Percentiles rank a stretch among this genome's conserved stretches.
These are phyloP conservation scores for Drosophila sp. DNA, from an alignment of 1,140 invertebrate species.

Conservation along the genomic window DNA sequence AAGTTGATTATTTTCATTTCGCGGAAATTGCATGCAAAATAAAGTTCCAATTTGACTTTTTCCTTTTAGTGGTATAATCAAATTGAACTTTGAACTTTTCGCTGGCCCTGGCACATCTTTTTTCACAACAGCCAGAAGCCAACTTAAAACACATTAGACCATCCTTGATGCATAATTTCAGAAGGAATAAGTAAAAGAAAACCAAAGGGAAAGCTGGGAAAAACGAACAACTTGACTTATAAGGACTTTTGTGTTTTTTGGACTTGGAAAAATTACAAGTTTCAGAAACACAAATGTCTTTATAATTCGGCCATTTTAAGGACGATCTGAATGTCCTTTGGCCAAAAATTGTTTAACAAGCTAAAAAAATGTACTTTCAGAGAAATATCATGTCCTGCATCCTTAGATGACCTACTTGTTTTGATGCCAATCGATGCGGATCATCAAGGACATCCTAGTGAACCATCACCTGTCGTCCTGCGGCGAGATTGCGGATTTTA, in stretches of 20 bases:
- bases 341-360: too few species aligned
- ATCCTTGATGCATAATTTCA: not conserved
- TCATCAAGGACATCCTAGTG: too few species aligned
- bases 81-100: not conserved
- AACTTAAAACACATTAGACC: conserved; percentile 54
- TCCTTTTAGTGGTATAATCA: not conserved
- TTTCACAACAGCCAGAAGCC: conserved; percentile 31
- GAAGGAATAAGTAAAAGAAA: not conserved
- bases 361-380: too few species aligned
- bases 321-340: too few species aligned
- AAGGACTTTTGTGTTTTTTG: conserved; percentile 9
- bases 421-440: too few species aligned
- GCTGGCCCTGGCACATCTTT: not conserved
- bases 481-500: too few species aligned
- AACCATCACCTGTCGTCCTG: too few species aligned
- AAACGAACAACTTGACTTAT: conserved; percentile 33
- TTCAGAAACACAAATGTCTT: too few species aligned
- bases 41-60: conserved; percentile 1
- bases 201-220: not conserved
- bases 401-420: too few species aligned
- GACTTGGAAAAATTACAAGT: too few species aligned
- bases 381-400: too few species aligned
- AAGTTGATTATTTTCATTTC: conserved; percentile 12
- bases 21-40: conserved; percentile 12
- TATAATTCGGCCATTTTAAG: too few species aligned